Evolutionary conservation across 2,797 vertebrate genomes (phyloP).

Genomic region (Gymnoscopelus braueri): DNA sequence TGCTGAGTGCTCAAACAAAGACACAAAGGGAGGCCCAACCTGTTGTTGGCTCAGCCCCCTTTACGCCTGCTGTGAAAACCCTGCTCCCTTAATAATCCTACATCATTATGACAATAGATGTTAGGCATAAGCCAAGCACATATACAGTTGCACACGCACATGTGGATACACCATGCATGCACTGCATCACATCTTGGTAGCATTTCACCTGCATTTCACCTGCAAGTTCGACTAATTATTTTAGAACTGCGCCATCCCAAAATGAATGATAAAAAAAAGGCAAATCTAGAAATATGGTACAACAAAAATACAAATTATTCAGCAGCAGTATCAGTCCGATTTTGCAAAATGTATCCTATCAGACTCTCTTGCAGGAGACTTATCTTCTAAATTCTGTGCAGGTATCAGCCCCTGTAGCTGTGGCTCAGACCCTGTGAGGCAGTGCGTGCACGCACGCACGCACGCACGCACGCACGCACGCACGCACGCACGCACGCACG

Average conservation of each 20-base stretch:
- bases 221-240: slow-evolving; percentile 22
- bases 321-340: slow-evolving; percentile 6
- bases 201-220: slow-evolving; percentile 22
- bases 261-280: background rate
- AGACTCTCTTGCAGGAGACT: slow-evolving; percentile 3
- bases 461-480: slow-evolving; percentile 4
- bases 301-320: background rate
- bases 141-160: slow-evolving; percentile 47
- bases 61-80: slow-evolving; percentile 73
- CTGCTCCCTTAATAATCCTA: slow-evolving; percentile 74
- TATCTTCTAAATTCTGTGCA: slow-evolving; percentile 45
- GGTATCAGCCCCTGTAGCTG: slow-evolving; percentile 41
- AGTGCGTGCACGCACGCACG: background rate
- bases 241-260: background rate
- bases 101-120: slow-evolving; percentile 76
- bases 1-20: slow-evolving; percentile 63
- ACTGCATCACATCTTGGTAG: slow-evolving; percentile 33
- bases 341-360: slow-evolving; percentile 25
- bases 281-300: no score
- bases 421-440: no score
- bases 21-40: slow-evolving; percentile 75
- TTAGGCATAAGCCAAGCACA: slow-evolving; percentile 60
- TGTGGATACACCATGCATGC: slow-evolving; percentile 22
- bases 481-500: slow-evolving; percentile 44
- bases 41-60: slow-evolving; percentile 71